phyloP scores from a whole-genome alignment of 2,797 vertebrate species.

The Falco biarmicus region DNA sequence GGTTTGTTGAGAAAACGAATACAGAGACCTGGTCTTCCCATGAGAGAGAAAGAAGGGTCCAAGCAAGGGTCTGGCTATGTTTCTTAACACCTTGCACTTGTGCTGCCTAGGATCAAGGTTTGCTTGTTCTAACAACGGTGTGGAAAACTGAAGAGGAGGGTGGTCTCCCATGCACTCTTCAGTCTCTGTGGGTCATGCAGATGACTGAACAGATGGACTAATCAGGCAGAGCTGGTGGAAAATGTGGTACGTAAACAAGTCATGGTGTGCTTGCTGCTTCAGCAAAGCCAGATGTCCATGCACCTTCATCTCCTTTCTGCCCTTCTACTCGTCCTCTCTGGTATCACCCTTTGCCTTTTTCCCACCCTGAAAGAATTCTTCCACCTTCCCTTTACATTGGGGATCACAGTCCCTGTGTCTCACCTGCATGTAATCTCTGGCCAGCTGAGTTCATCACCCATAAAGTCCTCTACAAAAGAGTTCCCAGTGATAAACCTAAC shows the following conservation, averaged over 20 bases:
- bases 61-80: background rate
- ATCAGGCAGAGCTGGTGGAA: background rate
- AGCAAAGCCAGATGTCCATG: background rate
- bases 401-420: background rate
- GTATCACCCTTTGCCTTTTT: background rate
- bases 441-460: background rate
- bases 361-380: background rate
- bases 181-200: fast-evolving
- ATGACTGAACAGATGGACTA: background rate
- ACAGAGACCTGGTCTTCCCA: background rate
- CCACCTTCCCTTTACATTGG: background rate
- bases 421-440: fast-evolving
- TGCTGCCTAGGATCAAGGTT: background rate
- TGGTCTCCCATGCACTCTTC: background rate
- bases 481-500: background rate
- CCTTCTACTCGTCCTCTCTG: background rate
- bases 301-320: background rate
- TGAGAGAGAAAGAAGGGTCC: background rate
- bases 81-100: background rate
- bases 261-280: background rate
- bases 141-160: background rate
- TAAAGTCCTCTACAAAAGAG: background rate
- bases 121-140: background rate
- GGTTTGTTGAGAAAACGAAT: background rate
- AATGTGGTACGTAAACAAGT: background rate